Evolutionary conservation across 2,888 invertebrate genomes (phyloP).

Genomic region (Rhingia rostrata): DNA sequence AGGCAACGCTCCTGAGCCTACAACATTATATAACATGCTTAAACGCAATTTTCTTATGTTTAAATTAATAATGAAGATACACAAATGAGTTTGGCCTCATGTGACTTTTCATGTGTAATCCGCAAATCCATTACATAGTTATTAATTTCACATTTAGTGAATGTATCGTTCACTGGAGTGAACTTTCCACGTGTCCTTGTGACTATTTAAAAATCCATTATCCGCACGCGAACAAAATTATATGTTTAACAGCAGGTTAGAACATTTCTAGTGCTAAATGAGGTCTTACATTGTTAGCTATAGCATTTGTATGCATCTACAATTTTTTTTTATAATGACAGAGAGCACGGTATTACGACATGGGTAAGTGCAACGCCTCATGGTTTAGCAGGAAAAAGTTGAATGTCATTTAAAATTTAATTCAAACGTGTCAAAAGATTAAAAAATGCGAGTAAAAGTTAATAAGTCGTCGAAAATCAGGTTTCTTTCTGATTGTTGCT

Average conservation of each 20-base stretch:
- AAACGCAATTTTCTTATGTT: no score
- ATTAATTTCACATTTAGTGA: constrained; percentile 1
- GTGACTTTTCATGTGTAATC: not conserved
- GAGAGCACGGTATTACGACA: no score
- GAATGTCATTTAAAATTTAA: no score
- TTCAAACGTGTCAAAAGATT: no score
- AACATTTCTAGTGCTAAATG: constrained; percentile 19
- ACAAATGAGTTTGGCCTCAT: not conserved
- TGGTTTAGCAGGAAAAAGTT: no score
- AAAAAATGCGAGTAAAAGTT: no score
- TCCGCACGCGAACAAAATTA: constrained; percentile 31
- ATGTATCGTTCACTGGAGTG: not conserved
- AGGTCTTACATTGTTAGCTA: constrained; percentile 16
- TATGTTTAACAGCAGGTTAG: constrained; percentile 17
- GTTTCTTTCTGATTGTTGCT: no score
- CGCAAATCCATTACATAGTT: not conserved
- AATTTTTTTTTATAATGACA: not conserved
- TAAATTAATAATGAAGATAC: not conserved
- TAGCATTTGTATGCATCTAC: constrained; percentile 39
- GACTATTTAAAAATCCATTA: constrained; percentile 24
- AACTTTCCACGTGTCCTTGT: not conserved
- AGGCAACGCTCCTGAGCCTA: no score
- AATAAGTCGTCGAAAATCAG: no score
- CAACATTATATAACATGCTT: no score
- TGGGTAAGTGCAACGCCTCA: no score